Conservation (phyloP, 1,140 invertebrate species). For the Sarcophaga bullata region DNA sequence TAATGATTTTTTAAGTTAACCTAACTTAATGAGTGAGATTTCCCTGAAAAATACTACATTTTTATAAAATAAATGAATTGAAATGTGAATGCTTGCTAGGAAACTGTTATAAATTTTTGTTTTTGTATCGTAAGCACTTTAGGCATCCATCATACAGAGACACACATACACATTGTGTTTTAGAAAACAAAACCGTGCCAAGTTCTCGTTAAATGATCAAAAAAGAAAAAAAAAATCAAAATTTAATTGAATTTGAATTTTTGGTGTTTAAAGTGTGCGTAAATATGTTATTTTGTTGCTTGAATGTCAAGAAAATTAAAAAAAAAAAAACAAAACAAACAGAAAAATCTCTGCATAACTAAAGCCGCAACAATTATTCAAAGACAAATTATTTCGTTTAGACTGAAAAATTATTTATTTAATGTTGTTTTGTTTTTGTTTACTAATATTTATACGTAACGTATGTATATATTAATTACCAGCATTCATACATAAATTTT, state of each 20-base stretch:
- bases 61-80: too few species aligned
- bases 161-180: not conserved
- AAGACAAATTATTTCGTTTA: not conserved
- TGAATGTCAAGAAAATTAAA: conserved; percentile 33
- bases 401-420: not conserved
- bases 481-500: not conserved
- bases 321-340: not conserved
- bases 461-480: not conserved
- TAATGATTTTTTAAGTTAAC: not conserved
- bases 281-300: conserved; percentile 25
- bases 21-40: too few species aligned
- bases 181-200: conserved; percentile 12
- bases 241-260: not conserved
- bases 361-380: conserved; percentile 28
- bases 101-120: too few species aligned
- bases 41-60: too few species aligned
- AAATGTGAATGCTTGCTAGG: too few species aligned
- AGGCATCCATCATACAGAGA: not conserved
- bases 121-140: too few species aligned
- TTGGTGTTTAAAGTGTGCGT: conserved; percentile 25
- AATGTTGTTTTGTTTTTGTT: too few species aligned
- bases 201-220: conserved; percentile 25
- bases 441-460: too few species aligned
- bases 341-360: not conserved
- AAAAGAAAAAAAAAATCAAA: not conserved